Base-by-base conservation (phyloP, 2,888 invertebrate species). In the Cylloceria caligata region DNA sequence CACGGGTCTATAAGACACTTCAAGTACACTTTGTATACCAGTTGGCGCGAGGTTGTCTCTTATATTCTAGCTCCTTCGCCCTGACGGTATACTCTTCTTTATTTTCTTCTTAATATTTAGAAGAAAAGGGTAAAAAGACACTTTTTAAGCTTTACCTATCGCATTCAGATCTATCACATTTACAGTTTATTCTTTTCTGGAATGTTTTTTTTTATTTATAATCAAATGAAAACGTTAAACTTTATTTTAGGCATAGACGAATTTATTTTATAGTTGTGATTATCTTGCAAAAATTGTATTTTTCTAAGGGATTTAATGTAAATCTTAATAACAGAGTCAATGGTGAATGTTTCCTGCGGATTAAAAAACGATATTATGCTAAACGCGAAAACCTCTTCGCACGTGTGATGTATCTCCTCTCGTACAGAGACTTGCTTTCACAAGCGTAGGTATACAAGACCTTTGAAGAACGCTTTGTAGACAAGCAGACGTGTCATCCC, bases 391-490 rank as follows among this genome's bases (percentile, higher is more conserved):
- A 19, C 7, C 6, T 34, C 30, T 68, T 52, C 30, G 30, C 68
- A 42, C 49, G 49, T 39, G 24, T 49, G 24, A 45, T 65, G 27
- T 60, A 7, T 69, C n/a, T 21, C 49, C 36, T 1, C 30, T 27
- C 5, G 27, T 36, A 9, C 39, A 19, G 69, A 52, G 55, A 27
- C 9, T 34, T 34, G 64, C 16, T 65, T 75, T 65, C 52, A 68
- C 60, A 36, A 13, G 27, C 21, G 39, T 5, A 30, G 16, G 16
- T 60, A 34, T 52, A 62, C 36, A 39, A 65, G 47, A 74, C 64
- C 27, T 78, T 72, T 47, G 47, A 65, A 65, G 34, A 72, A 80
- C 55, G 69, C 74, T 68, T 74, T 68, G 60, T 68, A 68, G 21
- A 55, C 34, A 69, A 42, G 13, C 34, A 64, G n/a, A 52, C 30